phyloP scores from a whole-genome alignment of 1,140 invertebrate species.

The Tachypleus tridentatus region DNA sequence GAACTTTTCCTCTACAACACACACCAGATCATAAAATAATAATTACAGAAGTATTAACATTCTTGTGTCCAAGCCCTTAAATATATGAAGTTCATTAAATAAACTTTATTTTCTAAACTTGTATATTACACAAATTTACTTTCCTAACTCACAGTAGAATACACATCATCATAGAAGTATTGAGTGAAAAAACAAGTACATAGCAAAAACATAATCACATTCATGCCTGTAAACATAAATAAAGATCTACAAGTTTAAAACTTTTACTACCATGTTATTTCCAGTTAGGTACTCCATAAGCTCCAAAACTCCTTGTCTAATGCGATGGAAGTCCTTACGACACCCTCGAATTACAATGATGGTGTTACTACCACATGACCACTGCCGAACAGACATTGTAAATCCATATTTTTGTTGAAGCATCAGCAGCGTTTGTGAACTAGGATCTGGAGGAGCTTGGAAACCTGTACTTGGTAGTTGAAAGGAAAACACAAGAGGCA shows the following conservation, averaged over 20 bases:
- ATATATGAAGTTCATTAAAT: not conserved
- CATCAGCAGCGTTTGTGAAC: constrained; percentile 19
- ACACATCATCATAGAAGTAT: no score
- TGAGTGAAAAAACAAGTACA: not conserved
- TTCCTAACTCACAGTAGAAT: no score
- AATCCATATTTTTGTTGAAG: constrained; percentile 19
- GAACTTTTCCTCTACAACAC: no score
- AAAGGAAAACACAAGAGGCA: constrained; percentile 82
- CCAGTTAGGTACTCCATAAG: constrained; percentile 24
- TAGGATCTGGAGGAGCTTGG: constrained; percentile 57
- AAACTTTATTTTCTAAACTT: no score
- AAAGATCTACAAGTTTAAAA: not conserved
- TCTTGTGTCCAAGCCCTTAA: not conserved
- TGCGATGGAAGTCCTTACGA: constrained; percentile 11
- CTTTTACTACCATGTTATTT: constrained; percentile 7
- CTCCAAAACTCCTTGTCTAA: constrained; percentile 20
- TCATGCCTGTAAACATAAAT: not conserved
- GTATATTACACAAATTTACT: no score
- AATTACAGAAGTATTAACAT: not conserved
- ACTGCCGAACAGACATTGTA: constrained; percentile 12
- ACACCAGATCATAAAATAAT: no score
- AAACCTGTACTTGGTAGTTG: constrained; percentile 69
- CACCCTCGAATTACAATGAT: constrained; percentile 21
- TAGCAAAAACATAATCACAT: not conserved
- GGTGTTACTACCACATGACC: constrained; percentile 4